A percentile compares a stretch with the other conserved stretches of the same genome.
Conservation (phyloP, 2,888 invertebrate species). For the Orthosia incerta region DNA sequence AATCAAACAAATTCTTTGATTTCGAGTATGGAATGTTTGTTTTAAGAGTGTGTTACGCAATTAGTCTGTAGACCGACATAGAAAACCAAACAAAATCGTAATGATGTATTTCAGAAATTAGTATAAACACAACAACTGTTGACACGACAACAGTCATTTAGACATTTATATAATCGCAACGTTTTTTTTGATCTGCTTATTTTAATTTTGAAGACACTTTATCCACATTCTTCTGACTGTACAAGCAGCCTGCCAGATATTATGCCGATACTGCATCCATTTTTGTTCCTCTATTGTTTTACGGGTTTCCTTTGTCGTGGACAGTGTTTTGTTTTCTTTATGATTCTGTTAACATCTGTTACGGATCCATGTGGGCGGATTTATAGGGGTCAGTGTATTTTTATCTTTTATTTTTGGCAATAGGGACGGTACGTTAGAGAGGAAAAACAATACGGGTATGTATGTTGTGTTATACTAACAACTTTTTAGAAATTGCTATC, state of each 20-base stretch:
- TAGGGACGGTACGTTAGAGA: background rate
- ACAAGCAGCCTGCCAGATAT: background rate
- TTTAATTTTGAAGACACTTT: no score
- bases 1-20: no score
- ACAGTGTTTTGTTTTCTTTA: conserved; percentile 33
- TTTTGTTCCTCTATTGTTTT: conserved; percentile 34
- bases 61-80: no score
- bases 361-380: conserved; percentile 11
- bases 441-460: background rate
- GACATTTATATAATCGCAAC: no score
- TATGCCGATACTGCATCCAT: conserved; percentile 22
- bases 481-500: no score
- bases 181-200: no score
- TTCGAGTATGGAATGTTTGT: no score
- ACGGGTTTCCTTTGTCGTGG: conserved; percentile 20
- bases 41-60: background rate
- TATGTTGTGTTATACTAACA: background rate
- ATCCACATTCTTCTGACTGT: no score
- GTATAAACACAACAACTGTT: no score
- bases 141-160: no score
- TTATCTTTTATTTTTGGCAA: conserved; percentile 13
- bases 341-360: conserved; percentile 36
- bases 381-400: conserved; percentile 19
- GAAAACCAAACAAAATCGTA: no score
- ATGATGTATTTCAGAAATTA: no score